phyloP scores from a whole-genome alignment of 1,140 invertebrate species.

The Pemphigus obesinymphae region DNA sequence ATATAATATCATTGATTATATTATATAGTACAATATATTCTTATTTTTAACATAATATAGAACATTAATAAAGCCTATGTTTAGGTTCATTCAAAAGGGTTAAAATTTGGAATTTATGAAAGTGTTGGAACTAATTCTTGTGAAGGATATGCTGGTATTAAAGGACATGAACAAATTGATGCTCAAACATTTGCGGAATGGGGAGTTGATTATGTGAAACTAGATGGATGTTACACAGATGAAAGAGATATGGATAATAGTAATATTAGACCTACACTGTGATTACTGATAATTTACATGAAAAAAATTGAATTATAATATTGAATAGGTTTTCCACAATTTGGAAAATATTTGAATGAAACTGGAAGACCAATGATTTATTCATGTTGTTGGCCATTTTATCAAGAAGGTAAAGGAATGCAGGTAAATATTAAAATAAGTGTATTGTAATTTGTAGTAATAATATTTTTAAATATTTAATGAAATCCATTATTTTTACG shows the following conservation, averaged over 20 bases:
- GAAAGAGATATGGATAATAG: constrained; percentile 41
- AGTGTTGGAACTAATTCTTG: constrained; percentile 94
- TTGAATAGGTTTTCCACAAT: constrained; percentile 64
- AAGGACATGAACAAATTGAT: constrained; percentile 78
- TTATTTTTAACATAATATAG: no score
- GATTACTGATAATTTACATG: neutral
- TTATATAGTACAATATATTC: no score
- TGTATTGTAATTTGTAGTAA: no score
- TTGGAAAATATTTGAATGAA: constrained; percentile 68
- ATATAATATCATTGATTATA: no score
- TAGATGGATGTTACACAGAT: constrained; percentile 90
- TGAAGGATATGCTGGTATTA: constrained; percentile 87
- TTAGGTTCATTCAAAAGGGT: constrained; percentile 84
- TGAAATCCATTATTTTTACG: neutral
- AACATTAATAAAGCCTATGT: no score
- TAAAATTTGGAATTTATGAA: constrained; percentile 97
- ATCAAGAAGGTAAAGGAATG: constrained; percentile 55
- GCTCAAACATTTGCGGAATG: constrained; percentile 89
- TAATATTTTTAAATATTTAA: no score
- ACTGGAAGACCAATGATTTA: constrained; percentile 80
- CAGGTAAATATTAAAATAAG: constrained; percentile 47
- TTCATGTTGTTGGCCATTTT: constrained; percentile 86
- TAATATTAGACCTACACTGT: neutral
- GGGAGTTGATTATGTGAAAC: constrained; percentile 93
- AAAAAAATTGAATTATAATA: constrained; percentile 44